Conservation (phyloP, 2,797 vertebrate genomes). For the Smutsia gigantea region DNA sequence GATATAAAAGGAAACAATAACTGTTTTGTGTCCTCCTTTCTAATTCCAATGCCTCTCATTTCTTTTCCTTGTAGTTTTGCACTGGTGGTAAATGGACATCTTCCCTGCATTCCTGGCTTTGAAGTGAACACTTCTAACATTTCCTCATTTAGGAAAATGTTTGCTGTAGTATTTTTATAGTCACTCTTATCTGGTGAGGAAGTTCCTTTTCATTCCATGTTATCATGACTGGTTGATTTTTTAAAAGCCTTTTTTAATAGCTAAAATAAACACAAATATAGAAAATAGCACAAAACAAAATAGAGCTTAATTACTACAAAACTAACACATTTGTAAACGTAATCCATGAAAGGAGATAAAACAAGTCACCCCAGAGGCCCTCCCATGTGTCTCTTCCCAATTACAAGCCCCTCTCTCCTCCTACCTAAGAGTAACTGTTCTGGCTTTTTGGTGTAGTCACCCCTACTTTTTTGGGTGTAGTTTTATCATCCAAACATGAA, state of each 20-base stretch:
- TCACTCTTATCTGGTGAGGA: slow-evolving; percentile 21
- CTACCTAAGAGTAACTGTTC: neutral
- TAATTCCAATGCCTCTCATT: neutral
- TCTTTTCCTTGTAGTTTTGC: neutral
- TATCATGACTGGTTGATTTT: neutral
- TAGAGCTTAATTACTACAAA: neutral
- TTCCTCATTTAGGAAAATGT: neutral
- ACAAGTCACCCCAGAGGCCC: neutral
- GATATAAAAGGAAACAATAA: neutral
- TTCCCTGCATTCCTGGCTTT: slow-evolving; percentile 16
- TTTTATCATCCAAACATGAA: slow-evolving; percentile 19
- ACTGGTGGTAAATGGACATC: neutral
- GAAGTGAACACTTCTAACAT: neutral
- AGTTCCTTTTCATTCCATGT: slow-evolving; percentile 20
- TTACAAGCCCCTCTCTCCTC: neutral
- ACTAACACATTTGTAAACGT: neutral
- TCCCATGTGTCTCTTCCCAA: neutral
- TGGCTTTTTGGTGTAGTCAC: neutral
- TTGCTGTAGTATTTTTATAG: slow-evolving; percentile 26
- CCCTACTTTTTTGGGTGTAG: neutral
- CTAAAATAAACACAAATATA: slow-evolving; percentile 36
- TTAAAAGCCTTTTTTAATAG: neutral
- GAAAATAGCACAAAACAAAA: slow-evolving; percentile 43
- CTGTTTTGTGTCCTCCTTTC: slow-evolving; percentile 30
- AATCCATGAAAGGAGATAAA: neutral